A percentile compares a stretch with the other conserved stretches of the same genome.
Evolutionary conservation across 2,888 invertebrate genomes (phyloP).

Genomic region (Drosophila borborema): DNA sequence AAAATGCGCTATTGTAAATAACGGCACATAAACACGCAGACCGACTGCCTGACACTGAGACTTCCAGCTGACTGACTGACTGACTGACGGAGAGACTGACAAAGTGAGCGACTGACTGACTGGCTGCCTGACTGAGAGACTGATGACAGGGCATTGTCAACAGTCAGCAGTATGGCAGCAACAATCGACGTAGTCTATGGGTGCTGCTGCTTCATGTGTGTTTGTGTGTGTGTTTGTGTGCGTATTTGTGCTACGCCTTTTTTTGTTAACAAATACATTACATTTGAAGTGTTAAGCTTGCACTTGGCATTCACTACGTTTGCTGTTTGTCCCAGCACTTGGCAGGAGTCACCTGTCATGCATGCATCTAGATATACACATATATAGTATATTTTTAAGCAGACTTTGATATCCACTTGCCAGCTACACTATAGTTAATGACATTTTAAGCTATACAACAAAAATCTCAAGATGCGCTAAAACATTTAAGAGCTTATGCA

Average conservation of each 20-base stretch:
- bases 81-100: slow-evolving; percentile 2
- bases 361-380: not conserved
- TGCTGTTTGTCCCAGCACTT: slow-evolving; percentile 49
- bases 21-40: slow-evolving; percentile 73
- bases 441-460: slow-evolving; percentile 12
- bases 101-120: slow-evolving; percentile 8
- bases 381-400: not conserved
- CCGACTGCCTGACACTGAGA: slow-evolving; percentile 26
- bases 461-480: no score
- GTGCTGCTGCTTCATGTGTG: not conserved
- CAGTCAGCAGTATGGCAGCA: slow-evolving; percentile 46
- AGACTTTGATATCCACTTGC: slow-evolving; percentile 6
- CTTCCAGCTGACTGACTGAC: slow-evolving; percentile 18
- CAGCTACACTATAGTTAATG: slow-evolving; percentile 29
- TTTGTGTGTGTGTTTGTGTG: slow-evolving; percentile 1
- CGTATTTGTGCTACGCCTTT: slow-evolving; percentile 28
- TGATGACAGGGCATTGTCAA: slow-evolving; percentile 69
- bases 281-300: slow-evolving; percentile 63
- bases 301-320: slow-evolving; percentile 53
- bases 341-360: slow-evolving; percentile 20
- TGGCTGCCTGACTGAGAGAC: slow-evolving; percentile 45
- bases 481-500: not conserved
- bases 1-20: slow-evolving; percentile 82
- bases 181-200: slow-evolving; percentile 38
- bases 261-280: slow-evolving; percentile 67